Evolutionary conservation across 2,797 vertebrate genomes (phyloP).

Genomic region (Threskiornis aethiopicus): DNA sequence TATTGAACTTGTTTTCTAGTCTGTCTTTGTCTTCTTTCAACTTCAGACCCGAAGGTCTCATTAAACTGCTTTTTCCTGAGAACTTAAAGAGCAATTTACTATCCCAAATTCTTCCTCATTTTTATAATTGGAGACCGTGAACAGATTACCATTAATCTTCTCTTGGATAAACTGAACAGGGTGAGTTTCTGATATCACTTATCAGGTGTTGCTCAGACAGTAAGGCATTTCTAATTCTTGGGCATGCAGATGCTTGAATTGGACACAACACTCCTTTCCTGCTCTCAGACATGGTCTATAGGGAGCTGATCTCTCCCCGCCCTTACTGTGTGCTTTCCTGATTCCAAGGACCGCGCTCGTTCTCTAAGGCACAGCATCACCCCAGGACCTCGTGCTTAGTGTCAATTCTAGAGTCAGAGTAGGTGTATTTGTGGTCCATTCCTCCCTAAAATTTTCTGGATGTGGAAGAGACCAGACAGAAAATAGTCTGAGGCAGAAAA

Average conservation of each 20-base stretch:
- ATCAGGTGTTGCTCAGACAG: background rate
- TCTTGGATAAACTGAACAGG: background rate
- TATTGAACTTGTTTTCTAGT: background rate
- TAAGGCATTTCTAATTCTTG: background rate
- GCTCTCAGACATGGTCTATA: background rate
- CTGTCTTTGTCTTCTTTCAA: background rate
- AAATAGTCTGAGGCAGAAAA: background rate
- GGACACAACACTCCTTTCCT: background rate
- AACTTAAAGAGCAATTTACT: background rate
- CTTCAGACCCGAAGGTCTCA: background rate
- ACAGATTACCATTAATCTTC: background rate
- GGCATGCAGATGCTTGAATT: background rate
- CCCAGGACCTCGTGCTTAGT: rapidly evolving
- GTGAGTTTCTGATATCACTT: background rate
- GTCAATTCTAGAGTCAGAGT: background rate
- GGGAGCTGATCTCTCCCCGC: background rate
- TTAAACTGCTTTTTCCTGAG: background rate
- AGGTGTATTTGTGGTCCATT: background rate
- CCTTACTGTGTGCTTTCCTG: background rate
- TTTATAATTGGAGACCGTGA: background rate
- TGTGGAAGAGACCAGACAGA: background rate
- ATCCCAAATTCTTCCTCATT: background rate
- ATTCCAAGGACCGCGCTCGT: rapidly evolving
- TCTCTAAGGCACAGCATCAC: background rate
- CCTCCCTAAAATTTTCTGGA: background rate